Conservation (phyloP, 2,113 vertebrate genomes). For the Neolamprologus hecqui region DNA sequence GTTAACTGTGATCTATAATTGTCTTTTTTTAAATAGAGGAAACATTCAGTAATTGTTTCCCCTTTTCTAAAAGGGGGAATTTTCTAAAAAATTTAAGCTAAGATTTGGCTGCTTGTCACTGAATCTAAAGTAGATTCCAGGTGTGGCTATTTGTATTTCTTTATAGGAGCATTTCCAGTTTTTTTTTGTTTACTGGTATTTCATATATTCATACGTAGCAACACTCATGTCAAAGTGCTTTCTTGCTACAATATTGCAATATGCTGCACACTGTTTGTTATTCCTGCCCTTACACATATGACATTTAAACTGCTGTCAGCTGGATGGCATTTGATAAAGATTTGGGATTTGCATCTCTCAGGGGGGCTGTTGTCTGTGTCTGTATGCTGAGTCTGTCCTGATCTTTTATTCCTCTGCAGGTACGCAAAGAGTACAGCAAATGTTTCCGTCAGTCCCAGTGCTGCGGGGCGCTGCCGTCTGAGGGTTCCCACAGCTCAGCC, state of each 20-base stretch:
- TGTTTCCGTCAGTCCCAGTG: slow-evolving; percentile 95
- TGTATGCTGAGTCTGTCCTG: not conserved
- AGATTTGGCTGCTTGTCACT: not conserved
- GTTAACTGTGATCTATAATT: not conserved
- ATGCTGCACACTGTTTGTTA: not conserved
- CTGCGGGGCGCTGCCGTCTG: slow-evolving; percentile 83
- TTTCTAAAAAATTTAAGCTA: not conserved
- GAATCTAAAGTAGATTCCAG: not conserved
- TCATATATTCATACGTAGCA: not conserved
- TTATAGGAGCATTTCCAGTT: not conserved
- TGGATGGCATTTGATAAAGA: slow-evolving; percentile 49
- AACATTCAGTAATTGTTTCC: not conserved
- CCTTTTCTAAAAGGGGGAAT: not conserved
- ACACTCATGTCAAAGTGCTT: not conserved
- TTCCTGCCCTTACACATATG: slow-evolving; percentile 3
- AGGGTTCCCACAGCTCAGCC: slow-evolving; percentile 87
- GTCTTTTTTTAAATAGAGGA: not conserved
- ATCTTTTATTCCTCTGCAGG: slow-evolving; percentile 64
- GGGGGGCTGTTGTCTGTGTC: not conserved
- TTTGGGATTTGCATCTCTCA: not conserved
- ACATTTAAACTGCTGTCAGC: slow-evolving; percentile 43
- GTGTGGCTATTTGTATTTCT: not conserved
- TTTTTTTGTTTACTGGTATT: not conserved
- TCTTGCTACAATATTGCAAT: not conserved
- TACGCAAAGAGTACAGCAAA: slow-evolving; percentile 96